Percentiles rank a stretch among this genome's conserved stretches.
Conservation (phyloP, 2,113 vertebrate genomes). For the Phylloscopus trochilus region DNA sequence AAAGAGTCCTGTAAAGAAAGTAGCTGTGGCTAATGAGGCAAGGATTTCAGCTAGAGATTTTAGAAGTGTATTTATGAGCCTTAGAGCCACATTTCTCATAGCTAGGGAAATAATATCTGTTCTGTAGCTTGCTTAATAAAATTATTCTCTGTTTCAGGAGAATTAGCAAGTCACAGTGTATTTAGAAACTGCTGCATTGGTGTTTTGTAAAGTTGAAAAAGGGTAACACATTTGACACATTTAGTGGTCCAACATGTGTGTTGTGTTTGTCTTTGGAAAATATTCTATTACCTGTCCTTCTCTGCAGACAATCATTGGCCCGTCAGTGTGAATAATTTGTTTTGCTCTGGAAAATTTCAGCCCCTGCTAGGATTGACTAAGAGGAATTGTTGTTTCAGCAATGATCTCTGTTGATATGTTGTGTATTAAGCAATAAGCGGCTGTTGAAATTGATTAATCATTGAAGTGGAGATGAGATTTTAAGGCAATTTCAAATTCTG, state of each 20-base stretch:
- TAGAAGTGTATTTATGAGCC: conserved; percentile 5
- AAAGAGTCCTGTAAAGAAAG: not conserved
- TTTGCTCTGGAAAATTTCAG: conserved; percentile 45
- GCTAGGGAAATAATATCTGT: not conserved
- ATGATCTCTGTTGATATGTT: conserved; percentile 43
- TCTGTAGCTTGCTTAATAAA: conserved; percentile 29
- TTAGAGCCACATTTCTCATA: not conserved
- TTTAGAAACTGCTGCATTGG: not conserved
- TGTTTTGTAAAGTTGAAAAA: not conserved
- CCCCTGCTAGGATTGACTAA: conserved; percentile 7
- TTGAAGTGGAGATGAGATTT: conserved; percentile 38
- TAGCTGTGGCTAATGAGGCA: not conserved
- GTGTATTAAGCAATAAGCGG: conserved; percentile 4
- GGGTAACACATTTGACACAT: not conserved
- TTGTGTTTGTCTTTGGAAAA: not conserved
- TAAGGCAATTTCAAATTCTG: conserved; percentile 42
- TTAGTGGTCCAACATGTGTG: not conserved
- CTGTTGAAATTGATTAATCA: conserved; percentile 41
- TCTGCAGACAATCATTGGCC: not conserved
- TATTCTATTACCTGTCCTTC: conserved; percentile 1
- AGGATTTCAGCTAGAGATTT: not conserved
- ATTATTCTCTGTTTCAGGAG: conserved; percentile 28
- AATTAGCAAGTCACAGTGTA: not conserved
- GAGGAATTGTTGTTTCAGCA: conserved; percentile 57
- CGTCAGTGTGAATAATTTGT: conserved; percentile 44